A percentile compares a stretch with the other conserved stretches of the same genome.
Conservation (phyloP, 2,797 vertebrate species). For the Psittacula derbiana region DNA sequence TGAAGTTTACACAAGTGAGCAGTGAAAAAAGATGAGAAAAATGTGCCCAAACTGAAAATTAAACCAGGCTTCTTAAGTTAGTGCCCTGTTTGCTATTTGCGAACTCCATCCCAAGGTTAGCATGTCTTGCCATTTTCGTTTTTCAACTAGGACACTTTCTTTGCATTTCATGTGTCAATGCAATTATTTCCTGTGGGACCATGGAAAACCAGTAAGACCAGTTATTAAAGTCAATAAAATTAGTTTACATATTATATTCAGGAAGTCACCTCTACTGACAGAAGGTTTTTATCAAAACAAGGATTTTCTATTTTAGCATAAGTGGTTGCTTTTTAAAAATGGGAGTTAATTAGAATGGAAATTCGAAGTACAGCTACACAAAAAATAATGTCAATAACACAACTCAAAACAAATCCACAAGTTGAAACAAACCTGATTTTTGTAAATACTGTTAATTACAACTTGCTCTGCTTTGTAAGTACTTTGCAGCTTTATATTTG, state of each 20-base stretch:
- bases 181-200: not conserved
- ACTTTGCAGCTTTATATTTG: not conserved
- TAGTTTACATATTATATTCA: not conserved
- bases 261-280: not conserved
- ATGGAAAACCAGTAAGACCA: not conserved
- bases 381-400: not conserved
- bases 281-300: not conserved
- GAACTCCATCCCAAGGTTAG: not conserved
- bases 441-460: not conserved
- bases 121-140: not conserved
- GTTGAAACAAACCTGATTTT: not conserved
- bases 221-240: not conserved
- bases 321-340: not conserved
- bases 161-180: not conserved
- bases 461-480: not conserved
- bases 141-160: not conserved
- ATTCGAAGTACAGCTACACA: not conserved
- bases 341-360: not conserved
- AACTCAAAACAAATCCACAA: not conserved
- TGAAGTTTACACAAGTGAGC: not conserved
- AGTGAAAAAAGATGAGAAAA: not conserved
- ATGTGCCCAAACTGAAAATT: not conserved
- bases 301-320: not conserved
- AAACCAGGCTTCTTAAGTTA: not conserved
- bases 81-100: not conserved